Base-by-base conservation (phyloP, 2,888 invertebrate species). In the Lasiommata megera region DNA sequence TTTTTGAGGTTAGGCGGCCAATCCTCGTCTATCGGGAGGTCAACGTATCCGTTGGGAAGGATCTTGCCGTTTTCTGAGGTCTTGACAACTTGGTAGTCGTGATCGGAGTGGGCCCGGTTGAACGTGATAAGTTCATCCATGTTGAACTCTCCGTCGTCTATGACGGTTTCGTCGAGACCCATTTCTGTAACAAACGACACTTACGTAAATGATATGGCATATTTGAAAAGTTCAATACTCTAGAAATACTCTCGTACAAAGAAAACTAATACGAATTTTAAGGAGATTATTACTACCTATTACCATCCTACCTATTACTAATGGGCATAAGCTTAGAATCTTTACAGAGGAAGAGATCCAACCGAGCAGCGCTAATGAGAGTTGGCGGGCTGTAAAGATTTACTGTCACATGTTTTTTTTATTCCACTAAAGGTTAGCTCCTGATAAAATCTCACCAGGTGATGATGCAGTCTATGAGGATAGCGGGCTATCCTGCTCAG, bases 91-190 rank as follows among this genome's bases (percentile, higher is more conserved):
- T 88, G 90, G 79, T 91, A 91, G 56, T 91, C 91, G 73, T 91
- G 91, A 72, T 91, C 91, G 54, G 84, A 81, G 72, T 84, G 89
- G 0, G 84, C 81, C 5, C 88, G 84, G 71, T 82, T 85, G 82
- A 93, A 93, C 8, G 93, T 86, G 68, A 93, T 82, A 74, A 93
- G 86, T 69, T 93, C 93, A 55, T 93, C 93, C 92, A 93, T 92
- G 69, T 92, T 93, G 78, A 92, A 86, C 60, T 89, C 89, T 17
- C 93, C 93, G 65, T 93, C 93, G 64, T 92, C 92, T 67, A 92
- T 91, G 5, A 92, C 90, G 2, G 87, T 84, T 65, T 91, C 90
- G 59, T 90, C 90, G 50, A 88, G 73, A 62, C 70, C 71, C 74
- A 86, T 82, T 79, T 88, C 89, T 89, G 77, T 29, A 69, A 71